Conservation (phyloP, 2,888 invertebrate genomes). For the Julus scanicus region DNA sequence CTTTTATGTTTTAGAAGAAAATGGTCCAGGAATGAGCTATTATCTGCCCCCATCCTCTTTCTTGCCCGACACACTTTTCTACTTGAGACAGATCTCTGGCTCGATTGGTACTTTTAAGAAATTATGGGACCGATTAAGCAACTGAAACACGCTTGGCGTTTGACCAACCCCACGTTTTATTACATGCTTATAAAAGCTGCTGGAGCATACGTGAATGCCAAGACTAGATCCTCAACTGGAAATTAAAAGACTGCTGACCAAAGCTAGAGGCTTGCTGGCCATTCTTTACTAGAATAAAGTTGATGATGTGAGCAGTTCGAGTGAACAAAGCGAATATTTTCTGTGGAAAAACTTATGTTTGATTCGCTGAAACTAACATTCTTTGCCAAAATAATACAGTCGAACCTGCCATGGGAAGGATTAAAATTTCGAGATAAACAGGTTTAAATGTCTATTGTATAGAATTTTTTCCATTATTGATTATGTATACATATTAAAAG, state of each 20-base stretch:
- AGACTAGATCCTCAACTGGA: background rate
- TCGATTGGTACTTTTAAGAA: slow-evolving; percentile 25
- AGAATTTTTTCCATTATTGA: no score
- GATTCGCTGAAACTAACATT: no score
- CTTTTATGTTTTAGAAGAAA: background rate
- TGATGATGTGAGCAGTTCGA: background rate
- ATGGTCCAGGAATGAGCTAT: background rate
- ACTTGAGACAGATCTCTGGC: slow-evolving; percentile 25
- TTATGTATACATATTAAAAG: no score
- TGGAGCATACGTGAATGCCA: background rate
- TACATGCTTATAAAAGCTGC: background rate
- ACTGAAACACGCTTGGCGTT: slow-evolving; percentile 20
- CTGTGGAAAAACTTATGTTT: no score
- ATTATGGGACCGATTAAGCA: background rate
- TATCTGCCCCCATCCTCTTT: no score
- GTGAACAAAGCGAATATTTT: no score
- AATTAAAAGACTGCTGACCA: slow-evolving; percentile 26
- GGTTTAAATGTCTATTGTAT: no score
- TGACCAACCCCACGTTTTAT: background rate
- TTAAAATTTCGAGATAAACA: no score
- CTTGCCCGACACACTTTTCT: background rate
- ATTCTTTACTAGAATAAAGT: background rate
- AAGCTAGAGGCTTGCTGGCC: background rate
- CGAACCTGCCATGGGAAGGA: no score
- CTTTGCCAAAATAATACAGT: no score